Evolutionary conservation across 2,797 vertebrate species (phyloP), one percentile per base, ranked within the genome.

Genomic region (Eospalax fontanierii): DNA sequence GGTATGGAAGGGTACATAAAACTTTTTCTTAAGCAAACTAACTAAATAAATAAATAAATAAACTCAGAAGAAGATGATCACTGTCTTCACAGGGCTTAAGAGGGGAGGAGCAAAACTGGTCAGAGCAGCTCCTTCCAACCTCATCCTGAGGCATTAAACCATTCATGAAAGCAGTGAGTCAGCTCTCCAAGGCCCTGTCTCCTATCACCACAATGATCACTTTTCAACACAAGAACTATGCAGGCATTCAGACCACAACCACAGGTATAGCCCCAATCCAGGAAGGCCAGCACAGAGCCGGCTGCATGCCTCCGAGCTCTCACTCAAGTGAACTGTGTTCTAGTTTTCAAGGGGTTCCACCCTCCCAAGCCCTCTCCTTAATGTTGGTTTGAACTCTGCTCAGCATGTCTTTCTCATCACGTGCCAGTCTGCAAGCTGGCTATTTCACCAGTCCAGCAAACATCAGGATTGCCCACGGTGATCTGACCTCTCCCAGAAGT

Each of bases 321-420:
- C 57, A 85, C 38, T 54, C 75, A 38, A 22, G 11, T 14, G 15
- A 66, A 35, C 38, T 33, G 0, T 61, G 61, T 65, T 19, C 88
- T 90, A 22, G n/a, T 87, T 84, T 92, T 85, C 59, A 71, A 0
- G n/a, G 33, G 46, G 78, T 83, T 76, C 59, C 66, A 40, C 68
- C 68, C 57, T 78, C 15, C 30, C 12, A 33, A 40, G 6, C 28
- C 57, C 66, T 76, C 59, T 68, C 70, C 28, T 35, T 82, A 63
- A 63, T 8, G 7, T n/a, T 63, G 38, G 22, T 40, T 26, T 91
- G 54, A 82, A 40, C 19, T 4, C 3, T 92, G 40, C 10, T 43
- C 86, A 74, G 33, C 10, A 28, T 59, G 84, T 93, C 80, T 80
- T 40, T 94, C 68, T 93, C 18, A 46, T n/a, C 22, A 12, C 63